Evolutionary conservation across 1,140 invertebrate genomes (phyloP).

Genomic region (Nomia melanderi): DNA sequence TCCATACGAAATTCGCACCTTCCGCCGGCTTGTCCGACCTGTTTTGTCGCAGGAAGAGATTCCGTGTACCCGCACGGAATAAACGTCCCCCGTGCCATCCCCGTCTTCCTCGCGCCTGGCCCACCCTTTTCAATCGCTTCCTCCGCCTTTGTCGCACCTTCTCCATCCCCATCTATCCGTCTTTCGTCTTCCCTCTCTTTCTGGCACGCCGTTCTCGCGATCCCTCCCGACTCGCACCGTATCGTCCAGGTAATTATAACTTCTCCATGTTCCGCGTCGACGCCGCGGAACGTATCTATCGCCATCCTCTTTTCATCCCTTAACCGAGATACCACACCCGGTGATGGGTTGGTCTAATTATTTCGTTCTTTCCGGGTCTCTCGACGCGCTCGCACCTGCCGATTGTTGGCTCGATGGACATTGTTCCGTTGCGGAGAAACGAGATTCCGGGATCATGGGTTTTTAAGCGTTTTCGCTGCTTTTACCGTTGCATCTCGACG

Average conservation of each 20-base stretch:
- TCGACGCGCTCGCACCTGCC: neutral
- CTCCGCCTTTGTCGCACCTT: neutral
- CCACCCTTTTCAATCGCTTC: conserved; percentile 54
- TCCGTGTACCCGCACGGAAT: conserved; percentile 59
- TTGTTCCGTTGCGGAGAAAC: no score
- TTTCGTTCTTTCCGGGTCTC: conserved; percentile 39
- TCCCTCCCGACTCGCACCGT: neutral
- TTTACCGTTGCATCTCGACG: no score
- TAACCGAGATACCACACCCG: neutral
- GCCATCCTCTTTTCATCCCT: conserved; percentile 27
- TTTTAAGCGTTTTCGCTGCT: no score
- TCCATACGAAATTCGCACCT: conserved; percentile 65
- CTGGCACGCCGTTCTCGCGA: neutral
- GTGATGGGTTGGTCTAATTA: conserved; percentile 28
- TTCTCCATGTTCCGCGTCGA: conserved; percentile 17
- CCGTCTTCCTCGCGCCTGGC: conserved; percentile 2
- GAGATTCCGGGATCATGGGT: no score
- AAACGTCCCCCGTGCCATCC: conserved; percentile 41
- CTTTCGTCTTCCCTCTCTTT: neutral
- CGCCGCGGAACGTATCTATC: conserved; percentile 30
- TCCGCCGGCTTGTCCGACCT: conserved; percentile 62
- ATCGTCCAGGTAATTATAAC: conserved; percentile 51
- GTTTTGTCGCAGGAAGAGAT: conserved; percentile 68
- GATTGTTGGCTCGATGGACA: no score
- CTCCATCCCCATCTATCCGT: neutral